Percentiles rank a stretch among this genome's conserved stretches.
phyloP scores from a whole-genome alignment of 2,888 invertebrate species.

The Leptinotarsa tumamoca region DNA sequence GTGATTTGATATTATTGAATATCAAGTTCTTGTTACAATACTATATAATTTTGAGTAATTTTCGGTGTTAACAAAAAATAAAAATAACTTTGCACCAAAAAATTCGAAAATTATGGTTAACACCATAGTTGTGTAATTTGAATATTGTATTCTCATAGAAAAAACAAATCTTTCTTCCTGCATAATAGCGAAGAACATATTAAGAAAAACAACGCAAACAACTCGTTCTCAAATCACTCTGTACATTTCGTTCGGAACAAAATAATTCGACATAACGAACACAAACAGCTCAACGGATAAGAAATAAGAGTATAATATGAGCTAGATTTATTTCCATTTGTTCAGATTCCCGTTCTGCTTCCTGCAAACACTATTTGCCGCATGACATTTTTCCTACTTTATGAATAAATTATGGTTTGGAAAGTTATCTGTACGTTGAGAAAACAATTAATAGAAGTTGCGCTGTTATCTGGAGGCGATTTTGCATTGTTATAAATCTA shows the following conservation, averaged over 20 bases:
- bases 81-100: no score
- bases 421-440: slow-evolving; percentile 47
- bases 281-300: background rate
- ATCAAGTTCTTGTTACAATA: no score
- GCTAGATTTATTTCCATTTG: slow-evolving; percentile 37
- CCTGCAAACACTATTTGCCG: slow-evolving; percentile 42
- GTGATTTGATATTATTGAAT: no score
- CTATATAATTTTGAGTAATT: no score
- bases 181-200: no score
- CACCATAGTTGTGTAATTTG: no score
- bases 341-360: slow-evolving; percentile 39
- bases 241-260: background rate
- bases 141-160: no score
- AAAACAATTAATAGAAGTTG: slow-evolving; percentile 45
- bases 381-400: slow-evolving; percentile 40
- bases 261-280: background rate
- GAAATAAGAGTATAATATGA: slow-evolving; percentile 1
- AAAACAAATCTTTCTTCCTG: no score
- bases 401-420: slow-evolving; percentile 49
- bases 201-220: no score
- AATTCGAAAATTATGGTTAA: no score
- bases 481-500: slow-evolving; percentile 40
- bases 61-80: no score
- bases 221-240: background rate
- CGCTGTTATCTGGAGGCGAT: slow-evolving; percentile 29